Percentiles rank a stretch among this genome's conserved stretches.
Conservation (phyloP, 2,797 vertebrate species). For the Erithacus rubecula region DNA sequence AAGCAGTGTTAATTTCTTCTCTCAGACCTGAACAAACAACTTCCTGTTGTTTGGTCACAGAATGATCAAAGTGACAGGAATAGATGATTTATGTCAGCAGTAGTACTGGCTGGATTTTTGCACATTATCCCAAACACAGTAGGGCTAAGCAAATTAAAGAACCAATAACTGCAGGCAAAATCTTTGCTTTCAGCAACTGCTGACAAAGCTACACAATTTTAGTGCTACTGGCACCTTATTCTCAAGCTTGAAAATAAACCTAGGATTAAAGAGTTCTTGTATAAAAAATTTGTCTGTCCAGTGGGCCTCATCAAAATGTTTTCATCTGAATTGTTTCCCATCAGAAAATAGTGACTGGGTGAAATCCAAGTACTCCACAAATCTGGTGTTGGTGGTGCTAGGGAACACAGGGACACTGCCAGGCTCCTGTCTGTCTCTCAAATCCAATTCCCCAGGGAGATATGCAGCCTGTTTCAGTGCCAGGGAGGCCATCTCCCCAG, state of each 20-base stretch:
- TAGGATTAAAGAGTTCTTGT: not conserved
- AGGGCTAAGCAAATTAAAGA: not conserved
- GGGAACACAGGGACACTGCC: not conserved
- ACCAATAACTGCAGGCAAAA: not conserved
- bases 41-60: slow-evolving; percentile 26
- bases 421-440: not conserved
- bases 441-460: not conserved
- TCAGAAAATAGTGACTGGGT: not conserved
- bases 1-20: slow-evolving; percentile 43
- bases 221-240: not conserved
- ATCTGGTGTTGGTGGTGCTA: not conserved
- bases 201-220: slow-evolving; percentile 9
- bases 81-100: not conserved
- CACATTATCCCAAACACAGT: not conserved
- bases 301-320: not conserved
- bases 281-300: not conserved
- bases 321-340: not conserved
- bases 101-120: not conserved
- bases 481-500: not conserved
- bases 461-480: not conserved
- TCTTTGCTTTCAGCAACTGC: not conserved
- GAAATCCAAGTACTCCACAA: not conserved
- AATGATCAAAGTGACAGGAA: not conserved
- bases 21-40: slow-evolving; percentile 39
- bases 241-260: not conserved